Conservation (phyloP, 2,113 vertebrate species). For the Puntigrus tetrazona region DNA sequence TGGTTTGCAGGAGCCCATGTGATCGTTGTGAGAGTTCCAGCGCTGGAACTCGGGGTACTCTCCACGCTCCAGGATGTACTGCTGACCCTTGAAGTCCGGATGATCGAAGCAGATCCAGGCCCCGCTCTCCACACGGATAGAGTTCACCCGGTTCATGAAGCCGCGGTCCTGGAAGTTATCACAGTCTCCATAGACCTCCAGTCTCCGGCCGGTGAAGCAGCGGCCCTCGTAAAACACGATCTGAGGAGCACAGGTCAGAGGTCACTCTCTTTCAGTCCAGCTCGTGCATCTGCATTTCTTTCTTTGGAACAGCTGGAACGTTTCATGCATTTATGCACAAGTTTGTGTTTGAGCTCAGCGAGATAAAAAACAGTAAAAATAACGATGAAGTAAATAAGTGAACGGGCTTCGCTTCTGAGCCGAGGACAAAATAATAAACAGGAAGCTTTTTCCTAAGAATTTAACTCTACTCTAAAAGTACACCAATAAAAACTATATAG, state of each 20-base stretch:
- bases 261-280: too few species aligned
- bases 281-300: too few species aligned
- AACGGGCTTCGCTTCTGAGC: too few species aligned
- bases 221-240: constrained; percentile 88
- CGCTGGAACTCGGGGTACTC: constrained; percentile 86
- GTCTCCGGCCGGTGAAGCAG: constrained; percentile 86
- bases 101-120: constrained; percentile 90
- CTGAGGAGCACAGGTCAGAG: constrained; percentile 60
- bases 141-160: constrained; percentile 89
- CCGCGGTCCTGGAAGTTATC: constrained; percentile 90
- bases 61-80: constrained; percentile 87
- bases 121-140: constrained; percentile 85
- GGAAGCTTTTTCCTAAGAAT: too few species aligned
- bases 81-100: constrained; percentile 86
- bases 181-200: constrained; percentile 86
- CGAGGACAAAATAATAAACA: too few species aligned
- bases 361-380: too few species aligned
- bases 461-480: too few species aligned
- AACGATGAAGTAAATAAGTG: too few species aligned
- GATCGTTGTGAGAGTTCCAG: constrained; percentile 89
- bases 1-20: constrained; percentile 90
- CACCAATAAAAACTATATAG: too few species aligned
- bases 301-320: too few species aligned
- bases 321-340: too few species aligned
- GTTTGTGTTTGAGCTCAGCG: too few species aligned